Conservation (phyloP, 2,888 invertebrate genomes). For the Caenorhabditis plicata region DNA sequence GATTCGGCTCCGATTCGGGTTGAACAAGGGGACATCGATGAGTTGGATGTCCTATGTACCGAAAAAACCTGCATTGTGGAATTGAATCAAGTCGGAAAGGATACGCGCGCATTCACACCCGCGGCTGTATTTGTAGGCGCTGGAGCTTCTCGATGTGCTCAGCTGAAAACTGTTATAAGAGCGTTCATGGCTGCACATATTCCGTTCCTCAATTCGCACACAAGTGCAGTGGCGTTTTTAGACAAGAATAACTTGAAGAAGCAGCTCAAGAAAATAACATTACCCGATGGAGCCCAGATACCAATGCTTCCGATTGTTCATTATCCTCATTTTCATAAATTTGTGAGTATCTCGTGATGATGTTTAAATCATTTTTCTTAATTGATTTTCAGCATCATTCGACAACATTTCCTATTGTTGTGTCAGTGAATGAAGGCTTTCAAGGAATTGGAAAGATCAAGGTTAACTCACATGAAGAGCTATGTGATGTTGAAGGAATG, state of each 20-base stretch:
- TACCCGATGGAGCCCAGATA: constrained; percentile 40
- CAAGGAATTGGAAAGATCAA: constrained; percentile 46
- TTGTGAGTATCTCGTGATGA: constrained; percentile 35
- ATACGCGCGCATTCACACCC: constrained; percentile 35
- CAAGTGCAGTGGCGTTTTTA: constrained; percentile 40
- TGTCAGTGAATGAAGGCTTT: constrained; percentile 44
- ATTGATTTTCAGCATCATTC: constrained; percentile 43
- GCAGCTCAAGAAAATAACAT: constrained; percentile 38
- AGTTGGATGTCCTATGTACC: constrained; percentile 47
- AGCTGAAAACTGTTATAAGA: constrained; percentile 34
- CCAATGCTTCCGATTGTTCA: constrained; percentile 51
- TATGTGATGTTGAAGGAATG: constrained; percentile 43
- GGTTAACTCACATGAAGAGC: constrained; percentile 36
- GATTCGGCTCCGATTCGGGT: constrained; percentile 35
- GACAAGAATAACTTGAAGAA: constrained; percentile 49
- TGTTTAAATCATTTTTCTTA: constrained; percentile 19
- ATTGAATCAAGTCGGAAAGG: constrained; percentile 33
- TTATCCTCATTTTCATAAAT: constrained; percentile 50
- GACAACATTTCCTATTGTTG: constrained; percentile 39
- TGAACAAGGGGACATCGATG: constrained; percentile 49
- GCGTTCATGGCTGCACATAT: constrained; percentile 44
- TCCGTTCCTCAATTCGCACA: constrained; percentile 42
- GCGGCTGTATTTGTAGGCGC: constrained; percentile 40
- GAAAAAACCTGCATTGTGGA: constrained; percentile 44
- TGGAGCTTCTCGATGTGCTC: constrained; percentile 35